Percentiles rank a stretch among this genome's conserved stretches.
These are phyloP conservation scores for Hypocryptadius cinnamomeus DNA, from an alignment of 2,113 vertebrate genomes.

Conservation along the genomic window DNA sequence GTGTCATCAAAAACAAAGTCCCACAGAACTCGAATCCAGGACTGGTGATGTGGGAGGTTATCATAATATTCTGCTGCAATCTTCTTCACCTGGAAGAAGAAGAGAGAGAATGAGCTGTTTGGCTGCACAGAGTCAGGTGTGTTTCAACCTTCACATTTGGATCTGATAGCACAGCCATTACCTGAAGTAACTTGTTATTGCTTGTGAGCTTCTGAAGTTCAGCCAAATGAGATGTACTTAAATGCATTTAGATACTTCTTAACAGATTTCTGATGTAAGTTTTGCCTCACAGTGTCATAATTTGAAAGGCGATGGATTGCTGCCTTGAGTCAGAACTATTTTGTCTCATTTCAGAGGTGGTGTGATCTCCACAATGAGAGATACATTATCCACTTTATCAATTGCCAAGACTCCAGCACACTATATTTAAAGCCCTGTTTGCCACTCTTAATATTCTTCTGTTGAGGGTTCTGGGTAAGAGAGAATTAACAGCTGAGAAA, in stretches of 20 bases:
- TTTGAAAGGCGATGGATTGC: neutral
- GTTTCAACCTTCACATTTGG: neutral
- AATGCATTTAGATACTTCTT: neutral
- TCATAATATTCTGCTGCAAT: slow-evolving; percentile 95
- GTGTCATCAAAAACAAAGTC: slow-evolving; percentile 91
- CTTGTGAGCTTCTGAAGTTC: slow-evolving; percentile 11
- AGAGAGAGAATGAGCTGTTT: neutral
- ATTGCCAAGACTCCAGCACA: neutral
- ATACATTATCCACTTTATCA: neutral
- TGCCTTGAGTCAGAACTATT: neutral
- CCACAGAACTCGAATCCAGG: slow-evolving; percentile 91
- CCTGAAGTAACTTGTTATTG: slow-evolving; percentile 3
- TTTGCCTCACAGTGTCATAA: neutral
- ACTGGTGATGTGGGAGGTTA: slow-evolving; percentile 87
- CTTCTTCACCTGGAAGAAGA: slow-evolving; percentile 82
- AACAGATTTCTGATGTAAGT: neutral
- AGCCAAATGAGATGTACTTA: neutral
- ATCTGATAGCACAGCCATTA: slow-evolving; percentile 8
- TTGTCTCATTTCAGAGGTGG: neutral
- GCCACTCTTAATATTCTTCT: neutral
- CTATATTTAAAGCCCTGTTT: neutral
- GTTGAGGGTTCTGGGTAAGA: neutral
- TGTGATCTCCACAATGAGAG: neutral
- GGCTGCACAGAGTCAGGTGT: neutral
- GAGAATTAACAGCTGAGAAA: neutral